Percentiles rank a stretch among this genome's conserved stretches.
Evolutionary conservation across 2,113 vertebrate genomes (phyloP).

Genomic region (Toxostoma redivivum): DNA sequence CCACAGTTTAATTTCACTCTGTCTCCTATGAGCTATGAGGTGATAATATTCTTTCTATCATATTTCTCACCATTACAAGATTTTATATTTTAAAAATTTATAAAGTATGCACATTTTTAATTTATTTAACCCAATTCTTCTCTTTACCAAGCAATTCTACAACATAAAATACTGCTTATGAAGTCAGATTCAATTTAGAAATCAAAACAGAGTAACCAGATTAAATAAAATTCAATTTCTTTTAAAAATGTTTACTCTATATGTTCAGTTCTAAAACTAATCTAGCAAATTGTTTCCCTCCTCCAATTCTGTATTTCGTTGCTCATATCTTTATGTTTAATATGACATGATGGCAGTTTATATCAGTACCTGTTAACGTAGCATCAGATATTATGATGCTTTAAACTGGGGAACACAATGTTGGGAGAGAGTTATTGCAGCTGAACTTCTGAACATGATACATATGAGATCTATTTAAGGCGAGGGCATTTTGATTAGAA

Average conservation of each 20-base stretch:
- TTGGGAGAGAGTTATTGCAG: slow-evolving; percentile 56
- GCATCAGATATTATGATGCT: slow-evolving; percentile 45
- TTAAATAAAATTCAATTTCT: slow-evolving; percentile 55
- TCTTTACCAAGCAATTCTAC: background rate
- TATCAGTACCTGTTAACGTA: slow-evolving; percentile 50
- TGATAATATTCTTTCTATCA: background rate
- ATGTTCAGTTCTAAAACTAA: slow-evolving; percentile 53
- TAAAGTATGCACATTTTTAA: background rate
- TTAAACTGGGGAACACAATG: slow-evolving; percentile 57
- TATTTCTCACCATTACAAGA: background rate
- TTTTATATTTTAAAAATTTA: background rate
- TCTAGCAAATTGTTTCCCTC: slow-evolving; percentile 38
- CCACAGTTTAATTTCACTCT: background rate
- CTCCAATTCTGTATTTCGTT: slow-evolving; percentile 44
- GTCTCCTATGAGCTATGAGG: background rate
- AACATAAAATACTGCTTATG: background rate
- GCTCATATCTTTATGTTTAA: slow-evolving; percentile 57
- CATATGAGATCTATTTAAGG: slow-evolving; percentile 58
- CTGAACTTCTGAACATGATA: slow-evolving; percentile 44
- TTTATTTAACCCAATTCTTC: background rate
- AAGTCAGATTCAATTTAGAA: slow-evolving; percentile 26
- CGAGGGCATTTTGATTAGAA: slow-evolving; percentile 55
- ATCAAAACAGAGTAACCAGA: slow-evolving; percentile 11
- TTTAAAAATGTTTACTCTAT: slow-evolving; percentile 23
- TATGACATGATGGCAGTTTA: slow-evolving; percentile 48